phyloP scores from a whole-genome alignment of 1,140 invertebrate genomes.

The Diuraphis noxia region DNA sequence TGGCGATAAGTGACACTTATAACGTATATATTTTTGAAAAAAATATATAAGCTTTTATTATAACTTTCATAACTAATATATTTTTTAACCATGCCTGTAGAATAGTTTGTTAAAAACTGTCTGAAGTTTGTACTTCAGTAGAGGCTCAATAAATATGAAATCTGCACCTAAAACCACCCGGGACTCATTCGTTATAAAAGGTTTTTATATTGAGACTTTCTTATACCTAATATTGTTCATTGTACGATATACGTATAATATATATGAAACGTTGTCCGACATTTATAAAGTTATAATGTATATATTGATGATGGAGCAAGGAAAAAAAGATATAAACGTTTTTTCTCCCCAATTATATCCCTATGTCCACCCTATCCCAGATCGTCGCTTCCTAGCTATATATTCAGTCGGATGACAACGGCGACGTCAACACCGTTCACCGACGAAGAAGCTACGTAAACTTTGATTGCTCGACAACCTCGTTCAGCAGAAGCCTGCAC shows the following conservation, averaged over 20 bases:
- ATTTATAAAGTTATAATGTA: not conserved
- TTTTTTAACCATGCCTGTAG: no score
- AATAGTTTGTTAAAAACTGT: no score
- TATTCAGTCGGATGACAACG: not conserved
- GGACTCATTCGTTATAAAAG: no score
- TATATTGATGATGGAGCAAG: not conserved
- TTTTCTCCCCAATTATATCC: not conserved
- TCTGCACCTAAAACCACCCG: no score
- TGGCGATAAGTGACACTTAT: no score
- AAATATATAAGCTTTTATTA: no score
- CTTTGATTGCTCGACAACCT: not conserved
- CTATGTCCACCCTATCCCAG: not conserved
- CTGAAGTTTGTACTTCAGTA: no score
- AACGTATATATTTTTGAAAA: no score
- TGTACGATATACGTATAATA: not conserved
- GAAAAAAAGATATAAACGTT: slow-evolving; percentile 14
- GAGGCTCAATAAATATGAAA: no score
- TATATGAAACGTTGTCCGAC: not conserved
- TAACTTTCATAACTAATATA: no score
- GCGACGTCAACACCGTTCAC: not conserved
- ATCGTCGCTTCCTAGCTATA: not conserved
- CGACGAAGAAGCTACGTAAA: not conserved
- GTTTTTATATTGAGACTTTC: no score
- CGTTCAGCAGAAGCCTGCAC: not conserved
- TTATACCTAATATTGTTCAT: not conserved